phyloP scores from a whole-genome alignment of 2,113 vertebrate species.

The Pelobates fuscus region DNA sequence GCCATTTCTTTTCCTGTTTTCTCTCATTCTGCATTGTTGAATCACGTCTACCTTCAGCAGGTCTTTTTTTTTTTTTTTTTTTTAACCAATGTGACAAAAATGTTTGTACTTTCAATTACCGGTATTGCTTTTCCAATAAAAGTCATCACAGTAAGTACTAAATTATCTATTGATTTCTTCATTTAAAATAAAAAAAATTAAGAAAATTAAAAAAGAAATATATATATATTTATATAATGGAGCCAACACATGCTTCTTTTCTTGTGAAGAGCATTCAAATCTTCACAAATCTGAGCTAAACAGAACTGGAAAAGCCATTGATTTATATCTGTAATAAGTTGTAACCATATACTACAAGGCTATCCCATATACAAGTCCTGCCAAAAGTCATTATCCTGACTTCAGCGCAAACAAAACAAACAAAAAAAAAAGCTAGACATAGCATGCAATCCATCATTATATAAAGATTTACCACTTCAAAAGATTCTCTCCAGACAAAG shows the following conservation, averaged over 20 bases:
- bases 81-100: neutral
- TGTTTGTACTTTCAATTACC: neutral
- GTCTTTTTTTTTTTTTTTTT: neutral
- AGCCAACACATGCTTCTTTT: neutral
- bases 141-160: neutral
- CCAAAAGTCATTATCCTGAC: neutral
- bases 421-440: neutral
- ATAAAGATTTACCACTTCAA: neutral
- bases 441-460: neutral
- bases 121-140: neutral
- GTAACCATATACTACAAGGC: slow-evolving; percentile 12
- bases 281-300: neutral
- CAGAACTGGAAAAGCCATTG: neutral
- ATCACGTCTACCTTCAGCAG: neutral
- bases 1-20: too few species aligned
- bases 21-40: neutral
- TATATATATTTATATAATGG: too few species aligned
- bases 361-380: neutral
- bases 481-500: neutral
- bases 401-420: neutral
- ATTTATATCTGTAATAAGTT: slow-evolving; percentile 34
- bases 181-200: neutral
- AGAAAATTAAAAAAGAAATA: neutral
- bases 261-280: neutral
- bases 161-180: neutral